Conservation (phyloP, 2,113 vertebrate species). For the Phalacrocorax aristotelis region DNA sequence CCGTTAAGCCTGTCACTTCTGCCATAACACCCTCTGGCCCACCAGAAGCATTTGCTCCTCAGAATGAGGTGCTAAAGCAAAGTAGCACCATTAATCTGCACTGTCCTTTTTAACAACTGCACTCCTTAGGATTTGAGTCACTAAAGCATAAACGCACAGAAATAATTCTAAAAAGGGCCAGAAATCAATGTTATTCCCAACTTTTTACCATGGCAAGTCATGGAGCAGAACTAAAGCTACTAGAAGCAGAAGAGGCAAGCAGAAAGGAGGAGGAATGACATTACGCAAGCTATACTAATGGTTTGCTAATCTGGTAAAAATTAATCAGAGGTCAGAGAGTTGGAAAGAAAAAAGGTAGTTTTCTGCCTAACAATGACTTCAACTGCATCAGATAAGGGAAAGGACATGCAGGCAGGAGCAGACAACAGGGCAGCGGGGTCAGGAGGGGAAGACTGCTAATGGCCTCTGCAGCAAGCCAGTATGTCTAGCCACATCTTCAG, state of each 20-base stretch:
- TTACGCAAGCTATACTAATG: not conserved
- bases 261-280: not conserved
- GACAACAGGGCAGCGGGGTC: not conserved
- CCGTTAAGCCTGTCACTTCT: not conserved
- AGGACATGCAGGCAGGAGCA: not conserved
- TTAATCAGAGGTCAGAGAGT: not conserved
- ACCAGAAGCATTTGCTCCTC: not conserved
- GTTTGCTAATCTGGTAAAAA: slow-evolving; percentile 2
- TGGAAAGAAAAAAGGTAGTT: not conserved
- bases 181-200: not conserved
- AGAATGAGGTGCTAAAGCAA: not conserved
- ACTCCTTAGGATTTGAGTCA: not conserved
- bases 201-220: not conserved
- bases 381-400: not conserved
- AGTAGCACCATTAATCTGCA: not conserved
- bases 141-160: not conserved
- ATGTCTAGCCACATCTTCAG: not conserved
- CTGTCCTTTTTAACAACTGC: not conserved
- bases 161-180: not conserved
- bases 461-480: not conserved
- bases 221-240: not conserved
- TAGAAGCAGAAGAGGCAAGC: not conserved
- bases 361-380: not conserved
- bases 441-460: not conserved
- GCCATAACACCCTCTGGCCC: not conserved